These are phyloP conservation scores for Stictonetta naevosa DNA, from an alignment of 2,113 vertebrate species.

Conservation along the genomic window DNA sequence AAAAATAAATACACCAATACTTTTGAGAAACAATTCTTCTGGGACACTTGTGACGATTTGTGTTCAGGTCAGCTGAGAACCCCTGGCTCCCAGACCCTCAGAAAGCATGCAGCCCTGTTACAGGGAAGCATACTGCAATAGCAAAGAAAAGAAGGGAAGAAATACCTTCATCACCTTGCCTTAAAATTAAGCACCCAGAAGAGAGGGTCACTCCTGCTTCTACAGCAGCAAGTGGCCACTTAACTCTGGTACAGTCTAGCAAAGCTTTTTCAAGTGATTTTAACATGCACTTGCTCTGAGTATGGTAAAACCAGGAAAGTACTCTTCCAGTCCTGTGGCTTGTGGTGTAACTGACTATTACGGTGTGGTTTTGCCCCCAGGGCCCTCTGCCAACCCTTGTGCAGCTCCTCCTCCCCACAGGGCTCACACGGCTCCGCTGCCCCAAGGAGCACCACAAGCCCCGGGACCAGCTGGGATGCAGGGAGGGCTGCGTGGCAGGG, in stretches of 20 bases:
- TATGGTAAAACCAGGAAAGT: neutral
- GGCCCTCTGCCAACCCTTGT: too few relatives aligned
- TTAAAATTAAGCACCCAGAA: neutral
- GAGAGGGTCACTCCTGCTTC: neutral
- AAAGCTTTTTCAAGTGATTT: neutral
- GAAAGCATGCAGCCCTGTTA: neutral
- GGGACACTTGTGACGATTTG: neutral
- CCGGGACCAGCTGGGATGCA: neutral
- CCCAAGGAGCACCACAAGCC: neutral
- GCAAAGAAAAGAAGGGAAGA: neutral
- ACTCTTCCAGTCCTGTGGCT: neutral
- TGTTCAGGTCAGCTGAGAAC: neutral
- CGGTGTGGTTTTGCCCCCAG: neutral
- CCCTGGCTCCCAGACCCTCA: neutral
- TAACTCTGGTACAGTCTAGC: accelerated
- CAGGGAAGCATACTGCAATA: neutral
- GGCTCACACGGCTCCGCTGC: too few relatives aligned
- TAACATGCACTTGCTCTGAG: neutral
- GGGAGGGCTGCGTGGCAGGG: neutral
- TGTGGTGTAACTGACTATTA: neutral
- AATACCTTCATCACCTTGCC: neutral
- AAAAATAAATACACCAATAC: neutral
- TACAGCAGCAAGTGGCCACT: neutral
- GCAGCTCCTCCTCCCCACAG: neutral
- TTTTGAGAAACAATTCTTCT: neutral